Conservation (phyloP, 2,113 vertebrate genomes). For the Gallinago undulata region DNA sequence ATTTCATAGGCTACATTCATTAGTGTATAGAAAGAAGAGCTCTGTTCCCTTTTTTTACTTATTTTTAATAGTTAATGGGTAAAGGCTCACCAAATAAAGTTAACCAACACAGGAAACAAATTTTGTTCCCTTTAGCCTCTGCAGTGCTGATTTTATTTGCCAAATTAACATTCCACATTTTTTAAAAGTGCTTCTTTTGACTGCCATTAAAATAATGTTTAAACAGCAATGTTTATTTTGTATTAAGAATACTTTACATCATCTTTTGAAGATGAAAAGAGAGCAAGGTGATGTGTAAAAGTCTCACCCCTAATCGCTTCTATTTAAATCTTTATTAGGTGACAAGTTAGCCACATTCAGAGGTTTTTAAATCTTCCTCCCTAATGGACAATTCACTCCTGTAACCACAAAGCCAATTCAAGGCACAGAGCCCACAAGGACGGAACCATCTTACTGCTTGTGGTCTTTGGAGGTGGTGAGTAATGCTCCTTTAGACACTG, state of each 20-base stretch:
- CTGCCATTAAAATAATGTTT: neutral
- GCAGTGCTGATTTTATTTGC: neutral
- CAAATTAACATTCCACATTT: neutral
- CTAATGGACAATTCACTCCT: neutral
- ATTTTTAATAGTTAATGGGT: neutral
- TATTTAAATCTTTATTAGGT: neutral
- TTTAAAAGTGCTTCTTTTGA: neutral
- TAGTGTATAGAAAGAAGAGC: neutral
- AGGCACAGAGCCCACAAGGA: neutral
- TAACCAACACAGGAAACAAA: neutral
- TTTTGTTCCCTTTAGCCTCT: neutral
- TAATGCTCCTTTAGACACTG: neutral
- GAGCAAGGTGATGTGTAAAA: neutral
- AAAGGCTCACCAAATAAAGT: neutral
- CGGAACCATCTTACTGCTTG: neutral
- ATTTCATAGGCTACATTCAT: conserved; percentile 15
- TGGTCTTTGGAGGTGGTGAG: neutral
- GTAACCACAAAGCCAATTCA: neutral
- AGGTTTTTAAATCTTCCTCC: neutral
- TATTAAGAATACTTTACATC: neutral
- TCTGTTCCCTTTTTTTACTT: neutral
- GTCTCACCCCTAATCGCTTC: neutral
- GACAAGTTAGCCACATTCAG: neutral
- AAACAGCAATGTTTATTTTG: neutral
- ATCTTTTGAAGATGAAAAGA: neutral